Evolutionary conservation across 2,797 vertebrate genomes (phyloP).

Genomic region (Mormyrops boulengeri): DNA sequence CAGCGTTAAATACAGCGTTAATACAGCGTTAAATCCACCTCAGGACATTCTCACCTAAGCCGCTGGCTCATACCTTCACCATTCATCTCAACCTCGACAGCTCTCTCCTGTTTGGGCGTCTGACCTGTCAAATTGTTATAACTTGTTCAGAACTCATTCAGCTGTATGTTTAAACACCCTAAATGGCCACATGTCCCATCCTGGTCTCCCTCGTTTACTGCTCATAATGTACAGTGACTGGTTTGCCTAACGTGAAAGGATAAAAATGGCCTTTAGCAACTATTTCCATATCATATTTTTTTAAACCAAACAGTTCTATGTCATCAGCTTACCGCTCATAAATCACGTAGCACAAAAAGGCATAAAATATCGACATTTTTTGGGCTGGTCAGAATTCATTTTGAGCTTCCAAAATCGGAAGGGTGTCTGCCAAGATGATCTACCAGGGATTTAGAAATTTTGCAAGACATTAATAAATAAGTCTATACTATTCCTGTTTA

Average conservation of each 20-base stretch:
- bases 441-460: background rate
- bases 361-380: background rate
- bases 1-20: background rate
- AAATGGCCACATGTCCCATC: background rate
- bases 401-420: background rate
- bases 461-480: background rate
- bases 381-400: background rate
- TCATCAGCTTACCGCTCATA: background rate
- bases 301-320: background rate
- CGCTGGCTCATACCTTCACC: background rate
- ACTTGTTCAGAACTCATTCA: background rate
- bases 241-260: background rate
- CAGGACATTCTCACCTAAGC: background rate
- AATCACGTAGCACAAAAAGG: background rate
- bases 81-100: background rate
- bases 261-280: background rate
- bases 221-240: background rate
- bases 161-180: background rate
- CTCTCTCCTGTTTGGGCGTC: background rate
- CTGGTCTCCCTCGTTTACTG: background rate
- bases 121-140: background rate
- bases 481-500: background rate
- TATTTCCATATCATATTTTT: background rate
- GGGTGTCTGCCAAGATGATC: background rate
- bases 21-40: background rate